Percentiles rank a stretch among this genome's conserved stretches.
These are phyloP conservation scores for Pseudomugil tenellus DNA, from an alignment of 2,797 vertebrate genomes.

Conservation along the genomic window DNA sequence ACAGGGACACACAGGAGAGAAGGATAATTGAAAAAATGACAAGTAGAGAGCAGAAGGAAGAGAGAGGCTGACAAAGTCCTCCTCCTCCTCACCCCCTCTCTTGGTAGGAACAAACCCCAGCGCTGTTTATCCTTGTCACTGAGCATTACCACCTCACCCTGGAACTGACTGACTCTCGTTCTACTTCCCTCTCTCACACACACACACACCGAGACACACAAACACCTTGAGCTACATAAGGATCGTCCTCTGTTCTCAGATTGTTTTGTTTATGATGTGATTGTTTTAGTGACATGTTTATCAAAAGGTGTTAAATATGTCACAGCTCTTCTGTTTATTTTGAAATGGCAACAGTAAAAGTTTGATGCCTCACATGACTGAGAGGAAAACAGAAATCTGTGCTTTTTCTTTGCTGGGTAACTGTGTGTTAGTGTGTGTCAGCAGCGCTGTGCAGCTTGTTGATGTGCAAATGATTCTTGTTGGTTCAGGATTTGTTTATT, in stretches of 20 bases:
- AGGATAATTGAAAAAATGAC: conserved; percentile 87
- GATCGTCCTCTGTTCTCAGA: conserved; percentile 10
- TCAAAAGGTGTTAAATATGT: not conserved
- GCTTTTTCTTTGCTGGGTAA: conserved; percentile 16
- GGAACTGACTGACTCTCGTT: conserved; percentile 55
- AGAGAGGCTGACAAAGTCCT: conserved; percentile 67
- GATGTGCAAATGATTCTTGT: conserved; percentile 25
- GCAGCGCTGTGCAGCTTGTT: not conserved
- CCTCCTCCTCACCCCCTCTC: conserved; percentile 48
- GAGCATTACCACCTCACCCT: conserved; percentile 81
- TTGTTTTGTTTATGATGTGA: conserved; percentile 29
- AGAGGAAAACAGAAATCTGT: not conserved
- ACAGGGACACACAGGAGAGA: conserved; percentile 73
- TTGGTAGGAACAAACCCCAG: conserved; percentile 76
- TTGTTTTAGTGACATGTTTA: conserved; percentile 16
- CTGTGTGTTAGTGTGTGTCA: conserved; percentile 4
- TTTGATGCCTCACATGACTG: conserved; percentile 9
- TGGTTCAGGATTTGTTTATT: conserved; percentile 59
- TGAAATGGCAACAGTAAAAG: conserved; percentile 7
- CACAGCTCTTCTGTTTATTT: not conserved
- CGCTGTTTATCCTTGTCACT: conserved; percentile 85
- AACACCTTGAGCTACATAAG: not conserved
- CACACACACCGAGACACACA: conserved; percentile 28
- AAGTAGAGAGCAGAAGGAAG: conserved; percentile 75
- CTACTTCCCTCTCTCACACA: conserved; percentile 29